A percentile compares a stretch with the other conserved stretches of the same genome.
These are phyloP conservation scores for Bombyx mandarina DNA, from an alignment of 1,140 invertebrate genomes.

Conservation along the genomic window DNA sequence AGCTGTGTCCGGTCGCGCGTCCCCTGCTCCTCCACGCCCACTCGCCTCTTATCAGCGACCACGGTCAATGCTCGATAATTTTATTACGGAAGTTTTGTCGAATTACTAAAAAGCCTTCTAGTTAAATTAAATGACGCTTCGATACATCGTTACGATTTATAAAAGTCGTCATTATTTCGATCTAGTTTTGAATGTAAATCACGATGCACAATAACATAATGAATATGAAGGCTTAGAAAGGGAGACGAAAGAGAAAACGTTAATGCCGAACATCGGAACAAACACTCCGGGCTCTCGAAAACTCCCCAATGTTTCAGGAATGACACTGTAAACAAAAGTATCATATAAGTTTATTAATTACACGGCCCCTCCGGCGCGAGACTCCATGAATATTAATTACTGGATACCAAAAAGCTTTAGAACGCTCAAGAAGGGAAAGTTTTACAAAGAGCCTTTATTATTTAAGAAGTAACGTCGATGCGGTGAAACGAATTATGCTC, in stretches of 20 bases:
- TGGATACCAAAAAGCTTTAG: constrained; percentile 66
- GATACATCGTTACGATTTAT: constrained; percentile 57
- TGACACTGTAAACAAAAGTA: constrained; percentile 70
- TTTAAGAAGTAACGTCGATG: constrained; percentile 64
- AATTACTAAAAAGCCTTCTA: constrained; percentile 60
- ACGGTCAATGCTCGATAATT: constrained; percentile 65
- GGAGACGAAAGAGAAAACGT: constrained; percentile 3
- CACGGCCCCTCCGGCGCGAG: constrained; percentile 56
- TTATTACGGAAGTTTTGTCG: constrained; percentile 69
- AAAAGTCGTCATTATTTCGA: background rate
- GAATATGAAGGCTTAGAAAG: constrained; percentile 2
- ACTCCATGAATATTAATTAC: constrained; percentile 69
- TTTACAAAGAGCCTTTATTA: constrained; percentile 70
- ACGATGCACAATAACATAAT: background rate
- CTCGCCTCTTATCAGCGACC: constrained; percentile 34
- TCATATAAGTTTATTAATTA: constrained; percentile 72
- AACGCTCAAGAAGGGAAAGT: constrained; percentile 67
- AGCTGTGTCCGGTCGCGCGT: constrained; percentile 50
- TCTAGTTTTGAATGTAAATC: background rate
- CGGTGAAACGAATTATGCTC: constrained; percentile 57
- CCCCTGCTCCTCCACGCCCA: constrained; percentile 30
- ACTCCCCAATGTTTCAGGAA: constrained; percentile 40
- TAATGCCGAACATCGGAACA: constrained; percentile 14
- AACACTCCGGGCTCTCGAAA: constrained; percentile 21
- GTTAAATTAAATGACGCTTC: constrained; percentile 63